Conservation (phyloP, 1,140 invertebrate species). For the Drosophila malerkotliana region DNA sequence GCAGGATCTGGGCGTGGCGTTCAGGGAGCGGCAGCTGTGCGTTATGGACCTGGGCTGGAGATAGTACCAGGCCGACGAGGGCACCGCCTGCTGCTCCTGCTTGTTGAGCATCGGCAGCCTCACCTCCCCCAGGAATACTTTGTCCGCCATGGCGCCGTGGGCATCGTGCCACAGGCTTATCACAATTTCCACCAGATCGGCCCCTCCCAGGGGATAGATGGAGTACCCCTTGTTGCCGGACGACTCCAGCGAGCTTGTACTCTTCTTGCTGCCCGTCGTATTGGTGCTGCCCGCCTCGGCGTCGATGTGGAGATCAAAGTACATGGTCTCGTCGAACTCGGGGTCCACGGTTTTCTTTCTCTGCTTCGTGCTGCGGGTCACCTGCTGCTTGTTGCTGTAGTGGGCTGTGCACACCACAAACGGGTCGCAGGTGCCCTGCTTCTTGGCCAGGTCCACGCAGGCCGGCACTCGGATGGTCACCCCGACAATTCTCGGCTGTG, state of each 20-base stretch:
- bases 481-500: constrained; percentile 55
- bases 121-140: constrained; percentile 94
- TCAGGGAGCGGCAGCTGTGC: constrained; percentile 85
- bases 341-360: constrained; percentile 95
- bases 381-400: constrained; percentile 91
- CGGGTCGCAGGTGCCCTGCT: constrained; percentile 95
- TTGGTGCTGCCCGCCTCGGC: constrained; percentile 83
- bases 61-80: constrained; percentile 90
- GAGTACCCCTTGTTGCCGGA: constrained; percentile 84
- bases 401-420: constrained; percentile 92
- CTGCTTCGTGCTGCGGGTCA: constrained; percentile 93
- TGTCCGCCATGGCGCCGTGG: constrained; percentile 89
- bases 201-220: constrained; percentile 85
- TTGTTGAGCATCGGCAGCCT: constrained; percentile 89
- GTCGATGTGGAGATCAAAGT: constrained; percentile 91
- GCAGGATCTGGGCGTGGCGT: constrained; percentile 87
- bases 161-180: constrained; percentile 94
- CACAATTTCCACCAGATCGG: constrained; percentile 89
- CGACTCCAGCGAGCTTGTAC: constrained; percentile 55
- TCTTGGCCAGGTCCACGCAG: constrained; percentile 94
- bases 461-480: constrained; percentile 89
- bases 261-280: constrained; percentile 80
- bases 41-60: constrained; percentile 88
- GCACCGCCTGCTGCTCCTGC: constrained; percentile 86
- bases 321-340: constrained; percentile 94